These are phyloP conservation scores for Microplitis manilae DNA, from an alignment of 2,888 invertebrate species.

Conservation along the genomic window DNA sequence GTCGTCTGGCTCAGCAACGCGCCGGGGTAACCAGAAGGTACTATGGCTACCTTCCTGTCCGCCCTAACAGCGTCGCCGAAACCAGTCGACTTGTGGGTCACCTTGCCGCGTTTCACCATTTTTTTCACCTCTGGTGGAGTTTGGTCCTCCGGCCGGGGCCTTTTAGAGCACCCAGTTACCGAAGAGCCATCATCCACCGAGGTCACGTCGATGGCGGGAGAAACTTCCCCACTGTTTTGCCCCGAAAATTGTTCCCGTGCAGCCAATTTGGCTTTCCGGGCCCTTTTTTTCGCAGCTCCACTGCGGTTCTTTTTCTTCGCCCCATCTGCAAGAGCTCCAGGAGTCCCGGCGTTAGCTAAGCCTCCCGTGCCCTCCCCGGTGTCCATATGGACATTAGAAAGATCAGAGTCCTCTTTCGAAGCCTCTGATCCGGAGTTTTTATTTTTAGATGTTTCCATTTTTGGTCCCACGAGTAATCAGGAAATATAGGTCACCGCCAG, in stretches of 20 bases:
- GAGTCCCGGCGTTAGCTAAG: neutral
- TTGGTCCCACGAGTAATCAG: no score
- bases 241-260: neutral
- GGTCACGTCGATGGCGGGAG: neutral
- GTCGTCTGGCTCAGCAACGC: neutral
- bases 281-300: neutral
- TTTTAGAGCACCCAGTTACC: neutral
- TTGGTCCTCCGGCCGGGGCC: neutral
- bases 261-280: neutral
- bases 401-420: neutral
- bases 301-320: neutral
- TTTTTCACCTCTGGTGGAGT: neutral
- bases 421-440: neutral
- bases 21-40: slow-evolving; percentile 11
- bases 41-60: neutral
- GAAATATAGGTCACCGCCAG: no score
- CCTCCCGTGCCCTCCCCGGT: neutral
- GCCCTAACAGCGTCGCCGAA: neutral
- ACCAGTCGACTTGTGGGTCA: neutral
- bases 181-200: neutral
- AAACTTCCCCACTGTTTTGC: neutral
- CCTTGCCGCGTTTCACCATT: neutral
- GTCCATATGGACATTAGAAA: neutral
- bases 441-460: no score
- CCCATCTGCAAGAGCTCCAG: neutral